Evolutionary conservation across 2,113 vertebrate genomes (phyloP).

Genomic region (Ictidomys tridecemlineatus): DNA sequence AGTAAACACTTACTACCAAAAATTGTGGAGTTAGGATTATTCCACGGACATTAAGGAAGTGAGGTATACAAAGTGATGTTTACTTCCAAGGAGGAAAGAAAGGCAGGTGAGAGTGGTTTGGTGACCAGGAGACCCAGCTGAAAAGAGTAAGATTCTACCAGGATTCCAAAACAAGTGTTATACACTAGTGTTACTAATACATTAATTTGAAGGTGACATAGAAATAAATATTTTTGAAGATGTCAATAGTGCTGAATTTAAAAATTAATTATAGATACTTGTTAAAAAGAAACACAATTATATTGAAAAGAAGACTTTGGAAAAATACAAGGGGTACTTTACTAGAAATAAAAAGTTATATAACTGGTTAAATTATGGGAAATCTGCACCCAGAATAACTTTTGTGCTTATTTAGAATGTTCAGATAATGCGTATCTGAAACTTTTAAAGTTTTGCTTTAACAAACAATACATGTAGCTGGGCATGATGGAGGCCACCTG

Average conservation of each 20-base stretch:
- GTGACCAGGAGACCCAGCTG: neutral
- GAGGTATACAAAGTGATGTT: neutral
- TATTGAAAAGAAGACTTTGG: neutral
- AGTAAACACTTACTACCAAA: constrained; percentile 46
- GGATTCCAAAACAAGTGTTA: neutral
- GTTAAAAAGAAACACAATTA: neutral
- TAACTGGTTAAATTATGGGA: neutral
- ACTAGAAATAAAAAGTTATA: constrained; percentile 48
- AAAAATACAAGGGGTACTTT: neutral
- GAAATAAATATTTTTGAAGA: neutral
- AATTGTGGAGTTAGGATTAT: constrained; percentile 58
- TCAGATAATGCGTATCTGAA: neutral
- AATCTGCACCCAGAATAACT: constrained; percentile 21
- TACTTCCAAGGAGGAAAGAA: neutral
- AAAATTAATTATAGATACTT: neutral
- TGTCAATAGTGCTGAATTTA: neutral
- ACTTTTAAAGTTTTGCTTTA: neutral
- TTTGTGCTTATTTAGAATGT: constrained; percentile 11
- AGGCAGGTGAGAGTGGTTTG: neutral
- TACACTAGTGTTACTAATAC: neutral
- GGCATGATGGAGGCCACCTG: too few relatives aligned
- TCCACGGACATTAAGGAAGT: constrained; percentile 53
- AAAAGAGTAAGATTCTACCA: neutral
- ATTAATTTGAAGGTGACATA: neutral
- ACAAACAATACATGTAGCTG: neutral